These are phyloP conservation scores for Pagetopsis macropterus DNA, from an alignment of 2,797 vertebrate genomes.

Conservation along the genomic window DNA sequence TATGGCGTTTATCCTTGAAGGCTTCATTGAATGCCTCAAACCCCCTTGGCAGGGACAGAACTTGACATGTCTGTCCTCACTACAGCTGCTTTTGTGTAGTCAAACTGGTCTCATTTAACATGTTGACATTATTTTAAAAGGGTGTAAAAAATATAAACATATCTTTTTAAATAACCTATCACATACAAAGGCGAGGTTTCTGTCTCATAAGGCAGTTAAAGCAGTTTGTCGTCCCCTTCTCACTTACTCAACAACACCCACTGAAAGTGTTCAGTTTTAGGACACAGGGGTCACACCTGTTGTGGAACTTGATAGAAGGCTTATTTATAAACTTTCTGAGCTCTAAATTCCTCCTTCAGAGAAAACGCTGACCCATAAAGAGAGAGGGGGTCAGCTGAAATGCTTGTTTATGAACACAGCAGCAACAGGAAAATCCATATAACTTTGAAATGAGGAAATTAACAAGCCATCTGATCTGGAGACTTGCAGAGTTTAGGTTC, in stretches of 20 bases:
- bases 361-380: conserved; percentile 94
- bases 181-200: conserved; percentile 49
- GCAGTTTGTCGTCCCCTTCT: conserved; percentile 79
- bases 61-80: conserved; percentile 72
- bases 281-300: conserved; percentile 99
- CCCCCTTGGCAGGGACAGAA: conserved; percentile 70
- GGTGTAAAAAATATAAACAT: conserved; percentile 22
- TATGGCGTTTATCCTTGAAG: conserved; percentile 81
- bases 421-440: conserved; percentile 95
- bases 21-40: conserved; percentile 75
- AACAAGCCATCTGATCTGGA: conserved; percentile 88
- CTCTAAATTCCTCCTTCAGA: conserved; percentile 97
- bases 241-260: conserved; percentile 75
- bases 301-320: conserved; percentile 99
- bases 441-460: conserved; percentile 94
- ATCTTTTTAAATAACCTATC: conserved; percentile 43
- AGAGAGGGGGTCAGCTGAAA: conserved; percentile 86
- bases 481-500: conserved; percentile 40
- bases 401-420: conserved; percentile 95
- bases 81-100: conserved; percentile 73
- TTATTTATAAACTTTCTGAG: conserved; percentile 99
- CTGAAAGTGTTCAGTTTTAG: conserved; percentile 99
- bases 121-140: conserved; percentile 53
- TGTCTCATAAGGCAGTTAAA: conserved; percentile 59
- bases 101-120: conserved; percentile 50